Percentiles rank a stretch among this genome's conserved stretches.
Conservation (phyloP, 1,140 invertebrate species). For the Planococcus citri region DNA sequence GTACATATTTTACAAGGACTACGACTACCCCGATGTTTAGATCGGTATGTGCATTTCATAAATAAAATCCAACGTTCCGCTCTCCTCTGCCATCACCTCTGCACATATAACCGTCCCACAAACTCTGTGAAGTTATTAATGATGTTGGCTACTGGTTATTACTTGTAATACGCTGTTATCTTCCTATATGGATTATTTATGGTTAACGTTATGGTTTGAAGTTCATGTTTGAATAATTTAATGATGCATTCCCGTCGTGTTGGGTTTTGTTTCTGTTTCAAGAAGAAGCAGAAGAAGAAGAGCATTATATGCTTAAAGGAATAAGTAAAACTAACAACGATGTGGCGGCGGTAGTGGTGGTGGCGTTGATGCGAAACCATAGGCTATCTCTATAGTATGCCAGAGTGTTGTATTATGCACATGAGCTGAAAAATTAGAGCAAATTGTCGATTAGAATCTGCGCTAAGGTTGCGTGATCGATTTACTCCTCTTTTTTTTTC, state of each 20-base stretch:
- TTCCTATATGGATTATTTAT: slow-evolving; percentile 9
- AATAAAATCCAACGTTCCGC: not conserved
- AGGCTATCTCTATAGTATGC: too few species aligned
- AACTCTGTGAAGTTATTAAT: slow-evolving; percentile 12
- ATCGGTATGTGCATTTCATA: not conserved
- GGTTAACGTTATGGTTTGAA: slow-evolving; percentile 1
- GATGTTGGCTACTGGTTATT: slow-evolving; percentile 14
- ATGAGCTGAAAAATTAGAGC: not conserved
- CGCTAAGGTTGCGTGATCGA: not conserved
- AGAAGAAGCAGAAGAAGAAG: not conserved
- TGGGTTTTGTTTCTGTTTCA: not conserved
- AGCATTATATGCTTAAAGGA: too few species aligned
- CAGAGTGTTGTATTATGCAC: too few species aligned
- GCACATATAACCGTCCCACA: not conserved
- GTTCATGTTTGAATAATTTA: slow-evolving; percentile 16
- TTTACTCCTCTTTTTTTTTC: too few species aligned
- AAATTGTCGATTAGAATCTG: not conserved
- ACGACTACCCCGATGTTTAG: not conserved
- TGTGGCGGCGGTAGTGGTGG: too few species aligned
- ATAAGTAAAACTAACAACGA: too few species aligned
- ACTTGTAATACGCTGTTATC: slow-evolving; percentile 15
- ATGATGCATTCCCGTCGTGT: slow-evolving; percentile 6
- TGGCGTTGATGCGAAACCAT: too few species aligned
- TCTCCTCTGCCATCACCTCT: too few species aligned
- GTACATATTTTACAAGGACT: not conserved